Percentiles rank a stretch among this genome's conserved stretches.
phyloP scores from a whole-genome alignment of 1,140 invertebrate genomes.

The Lycorma delicatula region DNA sequence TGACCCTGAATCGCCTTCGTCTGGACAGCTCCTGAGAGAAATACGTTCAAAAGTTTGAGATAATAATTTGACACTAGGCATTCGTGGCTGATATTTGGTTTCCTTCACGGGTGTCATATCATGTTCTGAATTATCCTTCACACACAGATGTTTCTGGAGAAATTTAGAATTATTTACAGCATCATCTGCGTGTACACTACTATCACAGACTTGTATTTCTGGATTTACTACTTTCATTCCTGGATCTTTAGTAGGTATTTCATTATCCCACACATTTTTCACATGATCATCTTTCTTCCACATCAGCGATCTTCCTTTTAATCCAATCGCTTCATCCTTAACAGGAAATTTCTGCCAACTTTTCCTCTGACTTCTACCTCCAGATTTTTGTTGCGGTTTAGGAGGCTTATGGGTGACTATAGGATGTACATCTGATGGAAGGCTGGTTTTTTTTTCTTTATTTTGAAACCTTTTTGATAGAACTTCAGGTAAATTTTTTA shows the following conservation, averaged over 20 bases:
- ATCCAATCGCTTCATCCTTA: neutral
- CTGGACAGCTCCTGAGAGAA: slow-evolving; percentile 14
- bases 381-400: slow-evolving; percentile 40
- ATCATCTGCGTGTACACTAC: neutral
- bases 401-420: slow-evolving; percentile 43
- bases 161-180: neutral
- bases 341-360: slow-evolving; percentile 18
- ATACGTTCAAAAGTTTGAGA: slow-evolving; percentile 36
- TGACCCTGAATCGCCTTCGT: slow-evolving; percentile 44
- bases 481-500: slow-evolving; percentile 17
- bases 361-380: slow-evolving; percentile 25
- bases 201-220: neutral
- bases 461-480: slow-evolving; percentile 21
- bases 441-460: slow-evolving; percentile 22
- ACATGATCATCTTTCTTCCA: slow-evolving; percentile 32
- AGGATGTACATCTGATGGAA: slow-evolving; percentile 28
- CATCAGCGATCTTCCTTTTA: neutral
- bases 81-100: slow-evolving; percentile 10
- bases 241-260: slow-evolving; percentile 19
- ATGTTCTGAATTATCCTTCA: neutral
- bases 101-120: neutral
- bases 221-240: slow-evolving; percentile 13
- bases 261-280: slow-evolving; percentile 26
- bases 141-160: neutral
- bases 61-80: slow-evolving; percentile 26